Evolutionary conservation across 1,140 invertebrate species (phyloP).

Genomic region (Drosophila kanapiae): DNA sequence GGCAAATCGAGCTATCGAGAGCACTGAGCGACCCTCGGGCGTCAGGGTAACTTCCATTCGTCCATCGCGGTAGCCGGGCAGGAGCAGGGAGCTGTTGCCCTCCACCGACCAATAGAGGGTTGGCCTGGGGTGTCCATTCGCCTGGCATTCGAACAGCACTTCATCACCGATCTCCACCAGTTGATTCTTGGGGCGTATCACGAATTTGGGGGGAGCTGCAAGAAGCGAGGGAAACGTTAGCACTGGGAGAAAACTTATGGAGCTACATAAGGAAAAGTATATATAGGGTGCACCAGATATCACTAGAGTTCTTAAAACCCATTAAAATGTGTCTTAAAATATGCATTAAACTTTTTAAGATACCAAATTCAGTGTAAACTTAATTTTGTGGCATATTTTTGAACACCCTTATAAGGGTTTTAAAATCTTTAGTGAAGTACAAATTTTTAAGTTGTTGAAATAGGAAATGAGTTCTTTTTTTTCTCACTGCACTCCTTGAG

Average conservation of each 20-base stretch:
- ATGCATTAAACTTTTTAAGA: no score
- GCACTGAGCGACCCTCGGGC: constrained; percentile 87
- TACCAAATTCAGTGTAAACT: no score
- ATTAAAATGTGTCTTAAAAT: no score
- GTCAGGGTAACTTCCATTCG: constrained; percentile 88
- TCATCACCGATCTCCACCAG: constrained; percentile 89
- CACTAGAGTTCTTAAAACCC: no score
- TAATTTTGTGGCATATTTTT: no score
- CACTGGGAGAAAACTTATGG: constrained; percentile 10
- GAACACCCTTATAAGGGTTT: no score
- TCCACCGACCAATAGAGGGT: constrained; percentile 92
- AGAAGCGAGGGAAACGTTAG: not conserved
- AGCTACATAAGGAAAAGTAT: no score
- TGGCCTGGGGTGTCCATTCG: constrained; percentile 89
- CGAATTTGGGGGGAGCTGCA: constrained; percentile 89
- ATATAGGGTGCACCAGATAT: no score
- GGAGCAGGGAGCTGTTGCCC: constrained; percentile 90
- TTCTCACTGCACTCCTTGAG: constrained; percentile 11
- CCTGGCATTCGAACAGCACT: constrained; percentile 89
- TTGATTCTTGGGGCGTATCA: constrained; percentile 88
- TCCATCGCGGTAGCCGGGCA: constrained; percentile 88
- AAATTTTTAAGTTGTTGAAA: no score
- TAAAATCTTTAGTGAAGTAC: no score
- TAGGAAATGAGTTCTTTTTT: not conserved
- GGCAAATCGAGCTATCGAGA: constrained; percentile 88